Evolutionary conservation across 2,113 vertebrate species (phyloP), one percentile per base, ranked within the genome.

Genomic region (Vanacampus margaritifer): DNA sequence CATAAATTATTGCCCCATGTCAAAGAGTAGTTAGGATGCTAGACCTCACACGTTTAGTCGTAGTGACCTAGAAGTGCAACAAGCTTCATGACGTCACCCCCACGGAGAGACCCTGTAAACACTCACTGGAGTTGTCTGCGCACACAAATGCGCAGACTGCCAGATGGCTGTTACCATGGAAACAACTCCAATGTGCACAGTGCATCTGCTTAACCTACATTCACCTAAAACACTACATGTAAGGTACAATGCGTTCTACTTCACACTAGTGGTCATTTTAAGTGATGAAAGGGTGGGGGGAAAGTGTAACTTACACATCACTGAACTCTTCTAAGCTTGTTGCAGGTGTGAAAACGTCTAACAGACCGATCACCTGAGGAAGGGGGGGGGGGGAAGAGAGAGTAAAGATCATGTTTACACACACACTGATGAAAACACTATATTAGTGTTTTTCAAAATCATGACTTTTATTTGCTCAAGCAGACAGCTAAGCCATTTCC

Each of bases 281-380:
- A n/a, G 57, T 12, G 32, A n/a, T 45, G 48, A 24, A 14, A 5
- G 11, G 37, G 37, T 0, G 36, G 37, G 37, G 39, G 9, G 9
- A 8, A 64, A 41, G 9, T 54, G 1, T 73, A 86, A 98, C 95
- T 95, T 91, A 99, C 97, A 99, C 97, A 73, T 99, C 97, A 79
- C 88, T 96, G 91, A 99, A 99, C 79, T 96, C 96, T 81, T 98
- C 92, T 85, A 98, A 89, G 46, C 89, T 94, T 45, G 93, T 94
- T 61, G 92, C 93, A 56, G 97, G 96, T 7, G 95, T 94, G 84
- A 98, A 98, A 72, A 98, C 96, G 65, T 99, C 97, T 90, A 98
- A 84, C 10, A 98, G 93, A 56, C 97, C 95, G 36, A 98, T 99
- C 71, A 98, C 96, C 96, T 99, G 78, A 21, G 87, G 10, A 6